Evolutionary conservation across 2,888 invertebrate species (phyloP), one percentile per base, ranked within the genome.

Genomic region (Sylvicola cinctus): DNA sequence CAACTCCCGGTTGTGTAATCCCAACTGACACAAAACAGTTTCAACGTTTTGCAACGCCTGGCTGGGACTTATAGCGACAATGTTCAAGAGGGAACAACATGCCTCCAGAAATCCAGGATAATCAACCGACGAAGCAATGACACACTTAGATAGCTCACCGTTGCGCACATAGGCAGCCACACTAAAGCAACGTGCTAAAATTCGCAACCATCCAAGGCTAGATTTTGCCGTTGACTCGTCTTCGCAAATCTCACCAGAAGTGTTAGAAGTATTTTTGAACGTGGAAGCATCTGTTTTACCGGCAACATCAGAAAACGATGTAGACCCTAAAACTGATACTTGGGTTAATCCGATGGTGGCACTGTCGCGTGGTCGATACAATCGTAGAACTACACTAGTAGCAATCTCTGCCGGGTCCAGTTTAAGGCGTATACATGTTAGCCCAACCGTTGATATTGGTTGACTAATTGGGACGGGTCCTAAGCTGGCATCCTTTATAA

Each of bases 311-410:
- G 70, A 68, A 52, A 88, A 88, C 2, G 85, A 83, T 4, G 85
- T 80, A 38, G 76, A 78, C 0, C 87, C 91, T 29, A 90, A 60
- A 33, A 93, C 59, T 3, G 79, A 66, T 41, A 93, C 74, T 60
- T 90, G 88, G 39, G 87, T 73, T 29, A 93, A 61, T 4, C 90
- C 88, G 51, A 91, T 78, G 48, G 80, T 87, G 44, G 75, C 74
- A n/a, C 83, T 81, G 48, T 90, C 90, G 25, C 81, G 64, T 0
- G 91, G 90, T 51, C 83, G 80, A 40, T 58, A 58, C 11, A 58
- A 44, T 15, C 58, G 45, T 27, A 85, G 61, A 35, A 85, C 71
- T 37, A 91, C 77, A 29, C 77, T 74, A 38, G 80, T 81, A 29
- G 81, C 84, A 12, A 90, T 79, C 56, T 87, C 77, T 2, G 88